Conservation (phyloP, 2,113 vertebrate genomes). For the Myrmecophaga tridactyla region DNA sequence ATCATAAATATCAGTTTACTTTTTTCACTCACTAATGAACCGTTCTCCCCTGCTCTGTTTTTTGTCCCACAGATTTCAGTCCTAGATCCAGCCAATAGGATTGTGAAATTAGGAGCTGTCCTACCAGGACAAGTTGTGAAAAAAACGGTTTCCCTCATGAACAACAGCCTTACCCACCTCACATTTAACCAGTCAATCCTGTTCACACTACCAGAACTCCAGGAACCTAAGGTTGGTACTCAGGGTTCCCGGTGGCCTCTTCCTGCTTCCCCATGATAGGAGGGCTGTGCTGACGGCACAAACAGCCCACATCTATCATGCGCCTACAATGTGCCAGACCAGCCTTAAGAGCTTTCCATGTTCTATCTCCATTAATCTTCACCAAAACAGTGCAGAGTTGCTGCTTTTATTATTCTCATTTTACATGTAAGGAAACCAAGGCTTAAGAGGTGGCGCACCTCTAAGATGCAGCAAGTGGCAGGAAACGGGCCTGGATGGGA, state of each 20-base stretch:
- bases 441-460: not conserved
- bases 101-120: constrained; percentile 87
- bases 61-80: constrained; percentile 83
- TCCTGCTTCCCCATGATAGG: fast-evolving
- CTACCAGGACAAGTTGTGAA: constrained; percentile 83
- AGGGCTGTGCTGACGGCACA: not conserved
- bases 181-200: constrained; percentile 81
- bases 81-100: constrained; percentile 83
- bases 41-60: not conserved
- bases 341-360: not conserved
- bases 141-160: constrained; percentile 85
- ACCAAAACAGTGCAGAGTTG: not conserved
- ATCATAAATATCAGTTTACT: not conserved
- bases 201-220: constrained; percentile 73
- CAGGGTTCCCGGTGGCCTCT: not conserved
- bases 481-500: not conserved
- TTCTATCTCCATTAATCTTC: not conserved
- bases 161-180: constrained; percentile 84
- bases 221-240: constrained; percentile 84
- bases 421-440: not conserved
- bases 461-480: not conserved
- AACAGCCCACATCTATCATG: not conserved
- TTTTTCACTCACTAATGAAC: not conserved
- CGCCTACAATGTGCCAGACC: not conserved
- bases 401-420: not conserved